Evolutionary conservation across 2,113 vertebrate genomes (phyloP), one percentile per base, ranked within the genome.

Genomic region (Notechis scutatus): DNA sequence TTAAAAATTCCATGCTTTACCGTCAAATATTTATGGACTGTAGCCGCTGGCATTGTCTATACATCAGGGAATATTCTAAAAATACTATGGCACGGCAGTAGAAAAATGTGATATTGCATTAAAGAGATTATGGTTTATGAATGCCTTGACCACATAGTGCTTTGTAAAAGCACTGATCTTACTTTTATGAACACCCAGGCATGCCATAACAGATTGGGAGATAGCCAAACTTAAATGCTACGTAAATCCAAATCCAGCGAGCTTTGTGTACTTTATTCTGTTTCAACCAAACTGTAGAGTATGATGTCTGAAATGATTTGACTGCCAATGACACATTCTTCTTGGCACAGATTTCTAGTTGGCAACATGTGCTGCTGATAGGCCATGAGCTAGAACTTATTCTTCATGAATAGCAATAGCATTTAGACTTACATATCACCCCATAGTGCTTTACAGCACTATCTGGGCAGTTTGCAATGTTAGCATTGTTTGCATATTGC

Each of bases 291-390:
- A 92, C 81, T 64, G 3, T 93, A 42, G 88, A 81, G 81, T n/a
- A 52, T 85, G 39, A 55, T 56, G 86, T 47, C 47, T 45, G 87
- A 12, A 74, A 42, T 54, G 1, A 34, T 55, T 85, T 88, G 52
- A 29, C 50, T 85, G 42, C 57, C 87, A 90, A 6, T 69, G 34
- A 92, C 88, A 87, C 61, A 64, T 0, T 59, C 3, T 3, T 88
- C 85, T 85, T 92, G 87, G 52, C 50, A 92, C 87, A 59, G 11
- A 50, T 14, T 42, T 87, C 88, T 4, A 45, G 5, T 39, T 91
- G 89, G 29, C 52, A 95, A 42, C 69, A 92, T 29, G 18, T 87
- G 23, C 50, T 89, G 54, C 39, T 87, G 89, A 92, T 23, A 74
- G 93, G 92, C 64, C 89, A 87, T 1, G 54, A 26, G 1, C 39